A percentile compares a stretch with the other conserved stretches of the same genome.
phyloP scores from a whole-genome alignment of 2,113 vertebrate genomes.

The Drymodes brunneopygia region DNA sequence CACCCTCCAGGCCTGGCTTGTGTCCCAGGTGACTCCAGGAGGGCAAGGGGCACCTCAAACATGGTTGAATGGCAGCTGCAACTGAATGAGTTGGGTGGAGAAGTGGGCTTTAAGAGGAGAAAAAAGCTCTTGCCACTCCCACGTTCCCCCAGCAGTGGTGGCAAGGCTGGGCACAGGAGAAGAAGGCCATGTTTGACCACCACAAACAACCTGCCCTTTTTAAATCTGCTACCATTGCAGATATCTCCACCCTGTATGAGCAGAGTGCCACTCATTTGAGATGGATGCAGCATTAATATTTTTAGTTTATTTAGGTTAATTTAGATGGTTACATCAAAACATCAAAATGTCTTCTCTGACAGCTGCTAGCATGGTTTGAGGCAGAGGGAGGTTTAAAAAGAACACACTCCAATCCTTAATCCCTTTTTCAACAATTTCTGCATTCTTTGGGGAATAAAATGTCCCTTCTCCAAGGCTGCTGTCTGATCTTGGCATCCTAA shows the following conservation, averaged over 20 bases:
- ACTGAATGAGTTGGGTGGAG: rapidly evolving
- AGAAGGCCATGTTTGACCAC: background rate
- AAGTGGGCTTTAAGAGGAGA: background rate
- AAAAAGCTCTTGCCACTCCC: background rate
- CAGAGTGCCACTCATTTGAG: background rate
- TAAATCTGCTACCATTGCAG: background rate
- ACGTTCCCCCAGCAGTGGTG: rapidly evolving
- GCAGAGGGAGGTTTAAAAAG: background rate
- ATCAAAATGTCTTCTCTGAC: background rate
- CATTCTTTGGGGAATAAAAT: background rate
- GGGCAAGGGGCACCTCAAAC: background rate
- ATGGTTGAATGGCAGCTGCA: background rate
- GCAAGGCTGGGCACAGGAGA: background rate
- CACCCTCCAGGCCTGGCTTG: rapidly evolving
- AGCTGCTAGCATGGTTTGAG: background rate
- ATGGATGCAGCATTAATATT: background rate
- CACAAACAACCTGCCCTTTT: too few species aligned
- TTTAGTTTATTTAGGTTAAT: background rate
- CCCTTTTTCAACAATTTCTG: background rate
- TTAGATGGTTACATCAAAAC: background rate
- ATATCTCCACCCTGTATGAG: background rate
- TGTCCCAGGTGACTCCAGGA: background rate
- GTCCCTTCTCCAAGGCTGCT: background rate
- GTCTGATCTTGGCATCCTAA: background rate
- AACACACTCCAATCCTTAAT: background rate